Evolutionary conservation across 2,797 vertebrate species (phyloP), one percentile per base, ranked within the genome.

Genomic region (Psittacula derbiana): DNA sequence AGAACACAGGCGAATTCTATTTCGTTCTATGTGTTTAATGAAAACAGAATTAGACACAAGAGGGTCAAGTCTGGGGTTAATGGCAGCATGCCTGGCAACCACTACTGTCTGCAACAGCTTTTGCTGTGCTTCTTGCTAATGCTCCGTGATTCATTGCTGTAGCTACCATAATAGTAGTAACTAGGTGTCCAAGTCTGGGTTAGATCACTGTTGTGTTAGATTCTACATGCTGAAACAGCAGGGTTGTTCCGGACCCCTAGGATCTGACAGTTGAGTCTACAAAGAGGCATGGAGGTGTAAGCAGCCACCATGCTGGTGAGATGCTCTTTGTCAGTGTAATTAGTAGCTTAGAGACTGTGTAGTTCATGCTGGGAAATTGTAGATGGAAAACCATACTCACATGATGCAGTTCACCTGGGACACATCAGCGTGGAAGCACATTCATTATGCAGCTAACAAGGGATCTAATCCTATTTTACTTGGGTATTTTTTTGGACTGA

Each of bases 111-210:
- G 65, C 82, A 74, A 72, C 86, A 96, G 83, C 82, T 95, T 90
- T 53, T 75, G 53, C 82, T 90, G 52, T 76, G 86, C 10, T 79
- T 90, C 70, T 46, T 90, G 31, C 62, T 82, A 73, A 61, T 41
- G 65, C 52, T 75, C 3, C 1, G 0, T 94, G 91, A 91, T 91
- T 97, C 93, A 86, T 21, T 53, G 46, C 86, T 90, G 49, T 80
- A 79, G 70, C 76, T 87, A 49, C 86, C 72, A 89, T n/a, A 92
- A 81, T 93, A 80, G 93, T 94, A 93, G 28, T 49, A 38, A 64
- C 71, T 85, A 60, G 72, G 27, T 93, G 85, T 92, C 87, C 94
- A 93, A 93, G 89, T 71, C 57, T 80, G 69, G 19, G 31, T 92
- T 78, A 92, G 85, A 83, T 96, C 93, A 86, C 66, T 86, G 61